A percentile compares a stretch with the other conserved stretches of the same genome.
These are phyloP conservation scores for Zophobas morio DNA, from an alignment of 1,140 invertebrate genomes.

Conservation along the genomic window DNA sequence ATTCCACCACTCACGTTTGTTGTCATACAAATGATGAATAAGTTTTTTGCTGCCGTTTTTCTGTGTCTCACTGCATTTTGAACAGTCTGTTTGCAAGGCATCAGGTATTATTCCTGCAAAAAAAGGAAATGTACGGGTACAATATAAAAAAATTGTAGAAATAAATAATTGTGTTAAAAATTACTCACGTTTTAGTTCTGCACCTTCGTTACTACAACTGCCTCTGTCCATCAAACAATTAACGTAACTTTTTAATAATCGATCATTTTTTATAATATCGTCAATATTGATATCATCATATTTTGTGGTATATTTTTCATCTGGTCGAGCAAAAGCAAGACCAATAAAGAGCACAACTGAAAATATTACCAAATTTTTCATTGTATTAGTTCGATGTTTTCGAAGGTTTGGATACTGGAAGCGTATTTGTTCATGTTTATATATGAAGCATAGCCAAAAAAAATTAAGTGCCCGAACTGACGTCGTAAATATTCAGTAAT, in stretches of 20 bases:
- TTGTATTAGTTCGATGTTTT: too few relatives aligned
- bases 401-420: too few relatives aligned
- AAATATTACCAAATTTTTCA: too few relatives aligned
- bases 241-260: conserved; percentile 75
- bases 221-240: conserved; percentile 78
- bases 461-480: too few relatives aligned
- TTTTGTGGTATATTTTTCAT: conserved; percentile 73
- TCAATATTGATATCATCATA: conserved; percentile 81
- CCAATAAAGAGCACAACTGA: neutral
- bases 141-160: too few relatives aligned
- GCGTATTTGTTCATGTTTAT: too few relatives aligned
- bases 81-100: conserved; percentile 76
- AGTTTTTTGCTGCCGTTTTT: conserved; percentile 76
- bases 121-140: too few relatives aligned
- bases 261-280: conserved; percentile 75
- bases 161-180: neutral
- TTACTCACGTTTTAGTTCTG: conserved; percentile 76
- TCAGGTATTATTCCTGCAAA: too few relatives aligned
- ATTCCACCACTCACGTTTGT: conserved; percentile 71
- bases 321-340: neutral
- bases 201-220: conserved; percentile 77
- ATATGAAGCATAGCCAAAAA: too few relatives aligned
- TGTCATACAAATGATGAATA: conserved; percentile 72
- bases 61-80: conserved; percentile 78
- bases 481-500: too few relatives aligned